Conservation (phyloP, 2,888 invertebrate genomes). For the Epinotia brunnichana region DNA sequence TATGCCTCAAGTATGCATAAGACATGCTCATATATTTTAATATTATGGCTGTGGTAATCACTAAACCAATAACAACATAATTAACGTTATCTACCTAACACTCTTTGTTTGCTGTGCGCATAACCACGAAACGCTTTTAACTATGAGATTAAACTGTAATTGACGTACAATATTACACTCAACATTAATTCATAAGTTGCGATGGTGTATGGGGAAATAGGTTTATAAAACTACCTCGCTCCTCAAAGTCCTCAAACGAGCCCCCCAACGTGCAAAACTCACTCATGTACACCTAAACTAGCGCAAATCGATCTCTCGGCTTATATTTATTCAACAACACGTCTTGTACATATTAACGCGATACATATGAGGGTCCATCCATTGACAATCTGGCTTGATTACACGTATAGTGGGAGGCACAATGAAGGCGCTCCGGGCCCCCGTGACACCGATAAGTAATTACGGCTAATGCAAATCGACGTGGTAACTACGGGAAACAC, state of each 20-base stretch:
- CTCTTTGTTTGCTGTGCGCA: conserved; percentile 22
- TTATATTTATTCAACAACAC: conserved; percentile 25
- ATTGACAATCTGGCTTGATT: conserved; percentile 29
- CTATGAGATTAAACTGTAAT: conserved; percentile 20
- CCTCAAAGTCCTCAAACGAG: too few relatives aligned
- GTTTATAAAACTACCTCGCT: too few relatives aligned
- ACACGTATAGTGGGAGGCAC: conserved; percentile 27
- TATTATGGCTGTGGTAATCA: conserved; percentile 18
- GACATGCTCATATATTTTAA: conserved; percentile 20
- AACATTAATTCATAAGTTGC: neutral
- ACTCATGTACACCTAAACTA: neutral
- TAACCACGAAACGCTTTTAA: conserved; percentile 43
- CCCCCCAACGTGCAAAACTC: neutral
- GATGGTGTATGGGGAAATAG: neutral
- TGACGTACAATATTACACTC: conserved; percentile 19
- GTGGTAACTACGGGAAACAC: neutral
- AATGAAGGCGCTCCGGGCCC: conserved; percentile 24
- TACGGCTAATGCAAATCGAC: conserved; percentile 29
- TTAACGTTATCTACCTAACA: conserved; percentile 20
- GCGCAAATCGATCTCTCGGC: conserved; percentile 20
- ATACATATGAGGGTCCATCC: neutral
- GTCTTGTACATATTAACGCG: conserved; percentile 2
- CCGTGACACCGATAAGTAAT: conserved; percentile 28
- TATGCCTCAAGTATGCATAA: conserved; percentile 6
- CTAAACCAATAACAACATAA: conserved; percentile 29